A percentile compares a stretch with the other conserved stretches of the same genome.
These are phyloP conservation scores for Macrochelys suwanniensis DNA, from an alignment of 2,797 vertebrate genomes.

Conservation along the genomic window DNA sequence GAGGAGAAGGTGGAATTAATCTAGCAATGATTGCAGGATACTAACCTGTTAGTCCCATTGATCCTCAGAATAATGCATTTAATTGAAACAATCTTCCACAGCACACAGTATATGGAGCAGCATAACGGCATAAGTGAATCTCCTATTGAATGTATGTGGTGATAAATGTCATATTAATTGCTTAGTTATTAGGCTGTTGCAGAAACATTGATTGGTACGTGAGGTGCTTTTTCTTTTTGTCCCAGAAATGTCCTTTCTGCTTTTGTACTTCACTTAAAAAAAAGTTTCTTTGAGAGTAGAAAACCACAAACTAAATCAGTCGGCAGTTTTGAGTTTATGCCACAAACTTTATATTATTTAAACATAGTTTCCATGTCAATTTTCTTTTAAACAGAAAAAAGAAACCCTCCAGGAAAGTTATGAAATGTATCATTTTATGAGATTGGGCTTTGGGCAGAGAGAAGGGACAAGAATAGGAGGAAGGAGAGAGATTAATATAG, in stretches of 20 bases:
- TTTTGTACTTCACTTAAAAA: conserved; percentile 5
- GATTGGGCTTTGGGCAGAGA: not conserved
- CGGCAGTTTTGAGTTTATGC: not conserved
- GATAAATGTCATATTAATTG: conserved; percentile 2
- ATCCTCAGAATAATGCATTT: not conserved
- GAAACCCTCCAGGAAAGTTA: not conserved
- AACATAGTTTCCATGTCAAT: not conserved
- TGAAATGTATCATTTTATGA: not conserved
- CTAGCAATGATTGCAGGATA: not conserved
- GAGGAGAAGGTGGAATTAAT: not conserved
- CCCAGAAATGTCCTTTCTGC: conserved; percentile 16
- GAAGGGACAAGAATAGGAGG: not conserved
- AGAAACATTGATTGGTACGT: conserved; percentile 1
- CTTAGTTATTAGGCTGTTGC: conserved; percentile 41
- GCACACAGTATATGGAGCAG: not conserved
- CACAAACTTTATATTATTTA: not conserved
- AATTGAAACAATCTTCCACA: not conserved
- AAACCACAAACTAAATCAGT: not conserved
- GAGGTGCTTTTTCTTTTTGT: conserved; percentile 30
- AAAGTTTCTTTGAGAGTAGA: not conserved
- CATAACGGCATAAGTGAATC: conserved; percentile 11
- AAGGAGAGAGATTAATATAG: not conserved
- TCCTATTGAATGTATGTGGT: not conserved
- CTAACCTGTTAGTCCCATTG: accelerated
- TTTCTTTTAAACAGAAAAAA: not conserved